A percentile compares a stretch with the other conserved stretches of the same genome.
Evolutionary conservation across 2,888 invertebrate species (phyloP).

Genomic region (Nomada hirtipes): DNA sequence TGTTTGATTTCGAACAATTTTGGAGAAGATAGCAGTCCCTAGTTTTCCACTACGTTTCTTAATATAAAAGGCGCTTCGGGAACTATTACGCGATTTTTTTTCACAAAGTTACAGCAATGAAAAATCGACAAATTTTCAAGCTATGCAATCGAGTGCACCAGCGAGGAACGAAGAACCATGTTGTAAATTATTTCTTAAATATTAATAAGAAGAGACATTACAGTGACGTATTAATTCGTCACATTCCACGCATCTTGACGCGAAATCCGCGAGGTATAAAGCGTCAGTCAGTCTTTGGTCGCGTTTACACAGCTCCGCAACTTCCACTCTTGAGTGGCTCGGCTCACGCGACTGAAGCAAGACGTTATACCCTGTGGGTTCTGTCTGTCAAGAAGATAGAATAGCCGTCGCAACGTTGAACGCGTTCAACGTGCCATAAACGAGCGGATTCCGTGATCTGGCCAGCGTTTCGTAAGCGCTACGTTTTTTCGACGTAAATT

Average conservation of each 20-base stretch:
- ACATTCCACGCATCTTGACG: background rate
- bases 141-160: no score
- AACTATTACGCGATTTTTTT: no score
- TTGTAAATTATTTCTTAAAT: no score
- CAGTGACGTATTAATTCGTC: conserved; percentile 19
- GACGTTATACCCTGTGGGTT: conserved; percentile 42
- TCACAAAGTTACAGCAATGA: no score
- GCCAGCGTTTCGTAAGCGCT: conserved; percentile 59
- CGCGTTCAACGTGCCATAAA: conserved; percentile 56
- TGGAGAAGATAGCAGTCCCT: no score
- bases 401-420: conserved; percentile 15
- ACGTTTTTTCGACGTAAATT: conserved; percentile 26
- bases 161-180: no score
- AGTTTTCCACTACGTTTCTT: no score
- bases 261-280: conserved; percentile 16
- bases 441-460: conserved; percentile 67
- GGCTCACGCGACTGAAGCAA: conserved; percentile 56
- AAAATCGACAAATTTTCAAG: no score
- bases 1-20: no score
- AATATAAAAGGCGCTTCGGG: no score
- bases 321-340: conserved; percentile 24
- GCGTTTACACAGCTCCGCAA: conserved; percentile 20
- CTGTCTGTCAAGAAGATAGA: conserved; percentile 61
- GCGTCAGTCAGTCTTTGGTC: background rate
- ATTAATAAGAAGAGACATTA: background rate